A percentile compares a stretch with the other conserved stretches of the same genome.
These are phyloP conservation scores for Paedocypris sp. DNA, from an alignment of 2,113 vertebrate genomes.

Conservation along the genomic window DNA sequence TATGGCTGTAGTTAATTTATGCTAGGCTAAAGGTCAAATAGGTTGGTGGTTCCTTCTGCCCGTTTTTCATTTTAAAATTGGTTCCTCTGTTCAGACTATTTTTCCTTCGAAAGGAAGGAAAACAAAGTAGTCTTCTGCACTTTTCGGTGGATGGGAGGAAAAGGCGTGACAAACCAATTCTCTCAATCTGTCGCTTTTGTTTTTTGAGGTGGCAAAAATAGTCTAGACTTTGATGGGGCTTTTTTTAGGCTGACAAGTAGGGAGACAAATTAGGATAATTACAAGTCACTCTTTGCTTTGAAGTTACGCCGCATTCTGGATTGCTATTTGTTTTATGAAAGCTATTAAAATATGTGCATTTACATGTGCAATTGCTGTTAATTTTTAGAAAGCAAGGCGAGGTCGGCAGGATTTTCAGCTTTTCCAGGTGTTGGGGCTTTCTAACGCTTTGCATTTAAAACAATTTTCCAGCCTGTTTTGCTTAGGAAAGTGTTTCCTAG, in stretches of 20 bases:
- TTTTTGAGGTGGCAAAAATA: neutral
- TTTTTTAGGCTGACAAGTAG: neutral
- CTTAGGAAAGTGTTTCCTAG: neutral
- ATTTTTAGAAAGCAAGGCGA: too few relatives aligned
- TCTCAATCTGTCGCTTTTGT: neutral
- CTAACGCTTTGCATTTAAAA: neutral
- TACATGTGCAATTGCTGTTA: too few relatives aligned
- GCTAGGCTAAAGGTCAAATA: neutral
- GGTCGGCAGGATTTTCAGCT: too few relatives aligned
- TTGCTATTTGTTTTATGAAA: too few relatives aligned
- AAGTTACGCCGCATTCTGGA: too few relatives aligned
- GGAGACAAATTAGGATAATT: neutral
- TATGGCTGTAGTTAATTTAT: neutral
- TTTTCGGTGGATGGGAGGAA: neutral
- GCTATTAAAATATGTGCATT: too few relatives aligned
- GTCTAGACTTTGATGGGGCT: neutral
- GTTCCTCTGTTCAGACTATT: neutral
- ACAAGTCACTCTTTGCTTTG: neutral
- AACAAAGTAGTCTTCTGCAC: neutral
- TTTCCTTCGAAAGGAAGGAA: neutral
- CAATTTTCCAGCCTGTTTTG: neutral
- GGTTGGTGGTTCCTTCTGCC: neutral
- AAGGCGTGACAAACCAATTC: slow-evolving; percentile 19
- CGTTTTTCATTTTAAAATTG: neutral
- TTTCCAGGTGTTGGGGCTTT: neutral